These are phyloP conservation scores for Gymnogyps californianus DNA, from an alignment of 2,113 vertebrate species.

Conservation along the genomic window DNA sequence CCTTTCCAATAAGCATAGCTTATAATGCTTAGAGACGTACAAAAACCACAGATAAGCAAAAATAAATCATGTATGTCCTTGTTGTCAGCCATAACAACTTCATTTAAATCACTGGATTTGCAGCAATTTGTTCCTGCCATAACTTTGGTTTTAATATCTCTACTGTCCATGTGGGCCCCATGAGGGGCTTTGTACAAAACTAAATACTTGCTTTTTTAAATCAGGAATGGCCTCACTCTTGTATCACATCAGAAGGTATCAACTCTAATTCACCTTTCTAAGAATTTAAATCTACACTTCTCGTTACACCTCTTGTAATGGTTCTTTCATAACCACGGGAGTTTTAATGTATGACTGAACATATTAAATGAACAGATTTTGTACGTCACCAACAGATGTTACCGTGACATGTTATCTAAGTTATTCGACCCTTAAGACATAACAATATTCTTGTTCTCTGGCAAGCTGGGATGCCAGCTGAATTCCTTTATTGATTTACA, in stretches of 20 bases:
- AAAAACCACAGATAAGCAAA: background rate
- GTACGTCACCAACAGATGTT: background rate
- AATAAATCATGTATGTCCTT: background rate
- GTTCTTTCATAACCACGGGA: background rate
- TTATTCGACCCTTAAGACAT: background rate
- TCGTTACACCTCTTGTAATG: background rate
- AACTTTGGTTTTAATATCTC: background rate
- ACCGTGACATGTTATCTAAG: background rate
- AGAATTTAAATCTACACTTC: background rate
- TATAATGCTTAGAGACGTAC: background rate
- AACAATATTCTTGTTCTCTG: background rate
- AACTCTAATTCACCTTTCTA: background rate
- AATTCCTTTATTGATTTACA: background rate
- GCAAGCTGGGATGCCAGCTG: background rate
- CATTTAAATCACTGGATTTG: background rate
- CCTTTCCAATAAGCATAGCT: background rate
- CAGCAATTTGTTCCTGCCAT: background rate
- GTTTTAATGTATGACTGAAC: background rate
- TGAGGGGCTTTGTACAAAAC: background rate
- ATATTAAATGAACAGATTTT: background rate
- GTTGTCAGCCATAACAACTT: background rate
- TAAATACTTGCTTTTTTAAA: background rate
- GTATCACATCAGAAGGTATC: background rate
- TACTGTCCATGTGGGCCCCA: background rate
- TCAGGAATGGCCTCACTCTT: background rate